Evolutionary conservation across 1,140 invertebrate genomes (phyloP).

Genomic region (Eueides isabella): DNA sequence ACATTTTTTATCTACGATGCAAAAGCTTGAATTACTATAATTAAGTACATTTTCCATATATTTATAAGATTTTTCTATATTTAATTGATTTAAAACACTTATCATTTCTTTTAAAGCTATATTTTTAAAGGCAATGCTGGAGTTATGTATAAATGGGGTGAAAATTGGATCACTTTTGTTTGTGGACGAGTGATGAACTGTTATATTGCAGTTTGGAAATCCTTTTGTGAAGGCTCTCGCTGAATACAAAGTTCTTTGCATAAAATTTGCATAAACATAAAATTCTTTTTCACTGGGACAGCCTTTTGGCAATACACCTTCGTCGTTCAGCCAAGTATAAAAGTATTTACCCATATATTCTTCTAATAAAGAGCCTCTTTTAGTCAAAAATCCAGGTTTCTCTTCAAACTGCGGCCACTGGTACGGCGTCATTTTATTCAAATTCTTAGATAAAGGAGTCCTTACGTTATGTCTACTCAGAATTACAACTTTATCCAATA

Average conservation of each 20-base stretch:
- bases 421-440: slow-evolving; percentile 55
- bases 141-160: slow-evolving; percentile 61
- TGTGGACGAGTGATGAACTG: slow-evolving; percentile 48
- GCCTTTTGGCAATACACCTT: slow-evolving; percentile 43
- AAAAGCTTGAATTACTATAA: slow-evolving; percentile 57
- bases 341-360: slow-evolving; percentile 68
- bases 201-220: slow-evolving; percentile 60
- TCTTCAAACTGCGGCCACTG: slow-evolving; percentile 65
- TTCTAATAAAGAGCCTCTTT: slow-evolving; percentile 64
- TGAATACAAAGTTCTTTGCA: slow-evolving; percentile 60
- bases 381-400: slow-evolving; percentile 62
- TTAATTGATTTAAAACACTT: slow-evolving; percentile 47
- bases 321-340: slow-evolving; percentile 49
- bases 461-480: slow-evolving; percentile 68
- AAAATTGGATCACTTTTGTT: slow-evolving; percentile 60
- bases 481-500: slow-evolving; percentile 64
- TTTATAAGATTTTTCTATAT: slow-evolving; percentile 53
- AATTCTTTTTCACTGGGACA: slow-evolving; percentile 58
- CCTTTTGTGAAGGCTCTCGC: slow-evolving; percentile 62
- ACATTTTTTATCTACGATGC: slow-evolving; percentile 54
- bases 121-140: slow-evolving; percentile 48
- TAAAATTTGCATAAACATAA: slow-evolving; percentile 63
- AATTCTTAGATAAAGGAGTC: slow-evolving; percentile 60
- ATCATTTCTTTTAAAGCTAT: slow-evolving; percentile 57
- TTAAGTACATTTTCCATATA: slow-evolving; percentile 55